Conservation (phyloP, 2,113 vertebrate genomes). For the Panthera tigris region DNA sequence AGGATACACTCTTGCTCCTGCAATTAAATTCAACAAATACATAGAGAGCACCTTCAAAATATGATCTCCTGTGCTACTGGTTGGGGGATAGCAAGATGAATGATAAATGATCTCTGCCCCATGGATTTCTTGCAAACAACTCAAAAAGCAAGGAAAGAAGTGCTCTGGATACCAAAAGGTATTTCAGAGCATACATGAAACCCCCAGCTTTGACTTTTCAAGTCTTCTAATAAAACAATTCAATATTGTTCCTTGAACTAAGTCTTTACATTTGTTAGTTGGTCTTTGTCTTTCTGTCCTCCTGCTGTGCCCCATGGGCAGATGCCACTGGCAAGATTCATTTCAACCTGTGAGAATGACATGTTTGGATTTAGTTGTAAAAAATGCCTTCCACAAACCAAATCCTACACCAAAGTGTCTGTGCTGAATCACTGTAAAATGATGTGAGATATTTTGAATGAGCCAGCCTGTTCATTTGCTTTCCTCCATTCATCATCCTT, state of each 20-base stretch:
- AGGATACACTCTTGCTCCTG: not conserved
- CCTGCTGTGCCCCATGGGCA: not conserved
- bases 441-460: constrained; percentile 36
- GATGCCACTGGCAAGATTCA: not conserved
- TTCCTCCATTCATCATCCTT: constrained; percentile 28
- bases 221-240: constrained; percentile 24
- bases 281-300: not conserved
- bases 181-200: not conserved
- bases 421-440: constrained; percentile 29
- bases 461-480: not conserved
- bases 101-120: not conserved
- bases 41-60: not conserved
- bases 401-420: not conserved
- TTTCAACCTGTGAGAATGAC: not conserved
- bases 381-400: constrained; percentile 39
- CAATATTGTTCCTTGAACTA: not conserved
- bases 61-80: not conserved
- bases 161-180: not conserved
- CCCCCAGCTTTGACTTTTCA: not conserved
- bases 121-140: constrained; percentile 32
- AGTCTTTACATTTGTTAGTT: not conserved
- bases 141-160: not conserved
- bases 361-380: constrained; percentile 41
- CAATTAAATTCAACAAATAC: constrained; percentile 16
- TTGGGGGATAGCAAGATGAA: not conserved